Base-by-base conservation (phyloP, 2,888 invertebrate genomes). In the Nowickia ferox region DNA sequence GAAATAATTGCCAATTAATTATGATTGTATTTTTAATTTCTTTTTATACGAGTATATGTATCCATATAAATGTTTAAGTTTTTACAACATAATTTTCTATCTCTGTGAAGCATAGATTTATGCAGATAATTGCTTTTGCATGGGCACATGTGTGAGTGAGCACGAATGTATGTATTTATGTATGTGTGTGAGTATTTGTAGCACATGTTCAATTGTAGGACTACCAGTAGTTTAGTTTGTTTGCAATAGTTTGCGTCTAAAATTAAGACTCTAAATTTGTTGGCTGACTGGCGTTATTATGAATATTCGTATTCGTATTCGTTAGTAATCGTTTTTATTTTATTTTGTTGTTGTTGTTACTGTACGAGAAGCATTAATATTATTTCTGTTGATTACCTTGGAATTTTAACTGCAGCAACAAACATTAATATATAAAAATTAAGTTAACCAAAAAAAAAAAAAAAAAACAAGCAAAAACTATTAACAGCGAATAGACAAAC, bases 351-450 rank as follows among this genome's bases (percentile, higher is more conserved):
- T 30, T 30, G 30, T 6, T 30, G 30, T 1, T 30, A 6, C 30
- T 30, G 30, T 30, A 30, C 30, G 51, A 59, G 76, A n/a, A 77
- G 59, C 51, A 61, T 68, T 84, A 65, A 42, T 22, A 15, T 74
- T 30, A 19, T 78, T 78, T 63, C 46, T 69, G 84, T 86, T 61
- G 88, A 66, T 87, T 85, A 80, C 88, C 87, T 88, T 88, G 88
- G 88, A 87, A 87, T 88, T 72, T 86, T 82, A 84, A 87, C 82
- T 87, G 85, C 87, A 86, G 78, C 83, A 79, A 75, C 83, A 83
- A 83, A 86, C 75, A 79, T 78, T 59, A 61, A 77, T 72, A 66
- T 42, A 65, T 48, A 63, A 71, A 63, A 84, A 59, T 15, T 17
- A 57, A 63, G 69, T 57, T 59, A 48, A 57, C 13, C 19, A 55